Percentiles rank a stretch among this genome's conserved stretches.
Conservation (phyloP, 2,888 invertebrate species). For the Baccha elongata region DNA sequence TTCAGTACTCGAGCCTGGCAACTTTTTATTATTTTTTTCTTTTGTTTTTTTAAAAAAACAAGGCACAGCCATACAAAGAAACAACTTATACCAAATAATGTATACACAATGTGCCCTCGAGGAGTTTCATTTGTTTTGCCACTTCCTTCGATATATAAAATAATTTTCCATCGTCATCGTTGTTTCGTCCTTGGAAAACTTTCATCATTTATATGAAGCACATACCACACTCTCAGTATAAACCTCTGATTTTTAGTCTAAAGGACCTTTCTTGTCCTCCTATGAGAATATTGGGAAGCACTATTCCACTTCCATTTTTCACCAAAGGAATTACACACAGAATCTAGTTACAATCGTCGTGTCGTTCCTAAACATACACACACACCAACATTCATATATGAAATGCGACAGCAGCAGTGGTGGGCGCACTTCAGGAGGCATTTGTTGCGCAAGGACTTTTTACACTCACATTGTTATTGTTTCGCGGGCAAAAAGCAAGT, state of each 20-base stretch:
- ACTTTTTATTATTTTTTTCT: neutral
- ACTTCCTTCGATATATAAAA: constrained; percentile 69
- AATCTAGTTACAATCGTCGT: constrained; percentile 53
- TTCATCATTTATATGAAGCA: constrained; percentile 58
- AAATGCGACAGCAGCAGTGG: constrained; percentile 1
- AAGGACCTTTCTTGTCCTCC: constrained; percentile 23
- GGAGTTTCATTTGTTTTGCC: constrained; percentile 70
- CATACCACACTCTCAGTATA: constrained; percentile 28
- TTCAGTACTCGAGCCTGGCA: constrained; percentile 45
- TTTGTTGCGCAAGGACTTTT: constrained; percentile 68
- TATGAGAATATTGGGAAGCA: constrained; percentile 45
- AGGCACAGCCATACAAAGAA: constrained; percentile 55
- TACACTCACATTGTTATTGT: constrained; percentile 52
- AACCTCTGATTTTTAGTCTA: constrained; percentile 21
- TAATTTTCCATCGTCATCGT: constrained; percentile 69
- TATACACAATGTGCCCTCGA: constrained; percentile 64
- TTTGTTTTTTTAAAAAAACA: too few species aligned
- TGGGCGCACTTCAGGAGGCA: constrained; percentile 50
- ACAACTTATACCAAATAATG: constrained; percentile 63
- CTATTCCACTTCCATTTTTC: constrained; percentile 29
- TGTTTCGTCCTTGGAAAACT: constrained; percentile 70
- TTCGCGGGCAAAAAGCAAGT: constrained; percentile 43
- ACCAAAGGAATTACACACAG: constrained; percentile 66
- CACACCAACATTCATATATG: too few species aligned
- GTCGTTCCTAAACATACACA: too few species aligned